Base-by-base conservation (phyloP, 2,113 vertebrate species). In the Odocoileus hemionus region DNA sequence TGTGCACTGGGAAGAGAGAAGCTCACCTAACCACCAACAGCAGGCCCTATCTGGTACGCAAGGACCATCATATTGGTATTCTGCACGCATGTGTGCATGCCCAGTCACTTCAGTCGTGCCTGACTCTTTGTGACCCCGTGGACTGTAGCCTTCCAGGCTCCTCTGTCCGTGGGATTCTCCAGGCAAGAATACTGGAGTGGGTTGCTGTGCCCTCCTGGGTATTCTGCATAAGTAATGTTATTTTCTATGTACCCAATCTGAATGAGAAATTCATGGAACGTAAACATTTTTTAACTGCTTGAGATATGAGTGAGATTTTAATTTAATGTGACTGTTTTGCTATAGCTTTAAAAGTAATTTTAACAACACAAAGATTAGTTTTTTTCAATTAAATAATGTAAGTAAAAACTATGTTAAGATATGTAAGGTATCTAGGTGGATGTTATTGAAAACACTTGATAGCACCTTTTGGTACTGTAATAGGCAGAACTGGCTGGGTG, bases 301-400 rank as follows among this genome's bases (percentile, higher is more conserved):
- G 55, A 92, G 30, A 85, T 28, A 76, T 23, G 19, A 78, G 7
- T 21, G n/a, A 95, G 30, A 90, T 84, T 64, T 60, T 39, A 95
- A 83, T 79, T 88, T 39, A 26, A 30, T 26, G 26, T 50, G 13
- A 82, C 76, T 87, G 58, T n/a, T 95, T 95, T 88, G 23, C 10
- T 43, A 50, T 1, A 87, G 25, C 30, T 28, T 97, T 91, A 84
- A 61, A 96, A 33, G 36, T 14, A 82, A 64, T 92, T 94, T 85
- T 64, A 94, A 74, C 17, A 96, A 70, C 86, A 55, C 6, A 52
- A 57, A 60, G n/a, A 78, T 58, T 47, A 64, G 28, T 55, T 74
- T 93, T 92, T 82, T 64, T 25, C 55, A 94, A 79, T 47, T 23
- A 86, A 45, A 78, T 58, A 96, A 90, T 47, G 86, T 43, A 95